A percentile compares a stretch with the other conserved stretches of the same genome.
Conservation (phyloP, 2,113 vertebrate species). For the Chamaetylas fuelleborni region DNA sequence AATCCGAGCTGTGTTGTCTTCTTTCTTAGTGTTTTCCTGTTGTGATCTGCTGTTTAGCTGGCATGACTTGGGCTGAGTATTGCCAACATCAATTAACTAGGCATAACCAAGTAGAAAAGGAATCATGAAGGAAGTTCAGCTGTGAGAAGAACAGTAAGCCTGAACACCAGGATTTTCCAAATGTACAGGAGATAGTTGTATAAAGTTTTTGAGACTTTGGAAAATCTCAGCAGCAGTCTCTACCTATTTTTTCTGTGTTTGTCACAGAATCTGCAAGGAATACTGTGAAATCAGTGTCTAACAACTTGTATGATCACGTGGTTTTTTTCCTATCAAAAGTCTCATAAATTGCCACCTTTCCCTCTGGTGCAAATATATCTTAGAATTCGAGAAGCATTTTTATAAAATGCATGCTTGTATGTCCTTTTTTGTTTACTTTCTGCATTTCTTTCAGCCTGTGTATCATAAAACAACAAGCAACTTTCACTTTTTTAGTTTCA, state of each 20-base stretch:
- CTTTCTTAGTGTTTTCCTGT: background rate
- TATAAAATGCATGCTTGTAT: background rate
- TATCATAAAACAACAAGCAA: constrained; percentile 27
- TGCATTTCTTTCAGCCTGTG: constrained; percentile 9
- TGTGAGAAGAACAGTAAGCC: background rate
- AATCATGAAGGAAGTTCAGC: background rate
- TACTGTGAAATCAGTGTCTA: background rate
- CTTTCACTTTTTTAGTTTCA: constrained; percentile 69
- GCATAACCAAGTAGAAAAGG: background rate
- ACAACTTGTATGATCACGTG: background rate
- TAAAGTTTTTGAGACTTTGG: background rate
- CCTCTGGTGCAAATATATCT: background rate
- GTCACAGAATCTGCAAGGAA: background rate
- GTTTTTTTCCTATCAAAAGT: background rate
- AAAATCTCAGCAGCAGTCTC: background rate
- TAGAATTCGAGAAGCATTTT: background rate
- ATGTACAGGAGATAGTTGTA: background rate
- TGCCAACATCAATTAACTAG: background rate
- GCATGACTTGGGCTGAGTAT: background rate
- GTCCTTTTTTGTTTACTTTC: constrained; percentile 40
- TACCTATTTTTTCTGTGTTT: background rate
- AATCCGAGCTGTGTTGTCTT: background rate
- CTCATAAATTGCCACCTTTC: background rate
- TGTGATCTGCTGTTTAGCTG: background rate
- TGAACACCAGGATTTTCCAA: background rate